These are phyloP conservation scores for Diorhabda carinulata DNA, from an alignment of 1,140 invertebrate genomes.

Conservation along the genomic window DNA sequence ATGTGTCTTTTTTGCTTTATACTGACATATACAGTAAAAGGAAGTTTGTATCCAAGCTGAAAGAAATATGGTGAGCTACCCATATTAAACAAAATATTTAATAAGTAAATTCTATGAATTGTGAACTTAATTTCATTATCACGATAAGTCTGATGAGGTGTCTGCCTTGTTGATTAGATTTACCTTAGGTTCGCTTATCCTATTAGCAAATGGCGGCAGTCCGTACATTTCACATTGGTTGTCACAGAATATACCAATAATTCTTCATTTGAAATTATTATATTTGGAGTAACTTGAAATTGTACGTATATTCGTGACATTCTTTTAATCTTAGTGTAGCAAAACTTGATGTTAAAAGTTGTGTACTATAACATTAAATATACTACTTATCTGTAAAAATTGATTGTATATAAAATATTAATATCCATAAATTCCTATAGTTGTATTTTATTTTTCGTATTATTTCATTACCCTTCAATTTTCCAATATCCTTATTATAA, in stretches of 20 bases:
- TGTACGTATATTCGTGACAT: neutral
- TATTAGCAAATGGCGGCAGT: slow-evolving; percentile 15
- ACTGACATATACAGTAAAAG: too few relatives aligned
- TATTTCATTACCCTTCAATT: neutral
- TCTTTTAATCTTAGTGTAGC: slow-evolving; percentile 12
- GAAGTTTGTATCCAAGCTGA: too few relatives aligned
- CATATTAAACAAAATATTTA: too few relatives aligned
- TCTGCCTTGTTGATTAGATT: slow-evolving; percentile 16
- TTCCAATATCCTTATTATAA: neutral
- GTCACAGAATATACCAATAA: neutral
- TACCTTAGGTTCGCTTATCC: slow-evolving; percentile 15
- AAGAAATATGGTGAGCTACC: too few relatives aligned
- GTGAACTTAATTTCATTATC: slow-evolving; percentile 18
- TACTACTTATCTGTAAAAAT: slow-evolving; percentile 39
- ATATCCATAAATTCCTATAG: slow-evolving; percentile 31
- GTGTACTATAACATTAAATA: slow-evolving; percentile 37
- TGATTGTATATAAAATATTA: slow-evolving; percentile 35
- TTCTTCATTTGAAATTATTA: neutral
- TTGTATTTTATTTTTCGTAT: slow-evolving; percentile 22
- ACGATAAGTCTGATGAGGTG: neutral
- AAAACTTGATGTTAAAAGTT: slow-evolving; percentile 21
- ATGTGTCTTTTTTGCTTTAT: too few relatives aligned
- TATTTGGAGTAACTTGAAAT: neutral
- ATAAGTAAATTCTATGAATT: too few relatives aligned
- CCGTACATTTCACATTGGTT: slow-evolving; percentile 13